A percentile compares a stretch with the other conserved stretches of the same genome.
Evolutionary conservation across 1,140 invertebrate genomes (phyloP).

Genomic region (Drosophila kurseongensis): DNA sequence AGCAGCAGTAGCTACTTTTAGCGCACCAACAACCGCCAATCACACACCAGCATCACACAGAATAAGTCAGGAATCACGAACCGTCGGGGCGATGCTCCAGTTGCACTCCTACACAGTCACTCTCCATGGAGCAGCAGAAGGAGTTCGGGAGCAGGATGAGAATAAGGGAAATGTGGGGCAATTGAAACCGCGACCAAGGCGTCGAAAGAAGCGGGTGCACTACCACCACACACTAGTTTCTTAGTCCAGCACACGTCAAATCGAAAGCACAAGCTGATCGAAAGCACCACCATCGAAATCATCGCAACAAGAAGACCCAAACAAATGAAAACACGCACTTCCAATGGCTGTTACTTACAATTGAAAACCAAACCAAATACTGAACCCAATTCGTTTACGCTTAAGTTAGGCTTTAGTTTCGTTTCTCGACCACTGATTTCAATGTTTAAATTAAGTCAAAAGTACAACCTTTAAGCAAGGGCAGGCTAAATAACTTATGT

Average conservation of each 20-base stretch:
- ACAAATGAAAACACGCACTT: slow-evolving; percentile 62
- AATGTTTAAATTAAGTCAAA: slow-evolving; percentile 57
- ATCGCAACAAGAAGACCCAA: slow-evolving; percentile 10
- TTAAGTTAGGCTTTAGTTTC: slow-evolving; percentile 81
- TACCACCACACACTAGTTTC: slow-evolving; percentile 77
- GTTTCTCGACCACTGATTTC: slow-evolving; percentile 50
- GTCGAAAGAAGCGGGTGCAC: slow-evolving; percentile 66
- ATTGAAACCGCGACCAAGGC: slow-evolving; percentile 30
- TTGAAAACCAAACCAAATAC: slow-evolving; percentile 82
- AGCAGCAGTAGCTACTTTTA: slow-evolving; percentile 60
- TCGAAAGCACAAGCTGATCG: slow-evolving; percentile 27
- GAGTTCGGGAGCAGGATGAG: slow-evolving; percentile 12
- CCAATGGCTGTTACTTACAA: slow-evolving; percentile 77
- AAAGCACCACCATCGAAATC: slow-evolving; percentile 17
- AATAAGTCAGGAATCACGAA: slow-evolving; percentile 8
- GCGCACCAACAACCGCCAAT: slow-evolving; percentile 24
- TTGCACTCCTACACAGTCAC: slow-evolving; percentile 75
- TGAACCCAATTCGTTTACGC: slow-evolving; percentile 70
- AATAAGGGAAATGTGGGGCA: neutral
- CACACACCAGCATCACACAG: slow-evolving; percentile 50
- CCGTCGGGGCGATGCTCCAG: slow-evolving; percentile 35
- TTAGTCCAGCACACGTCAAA: slow-evolving; percentile 56
- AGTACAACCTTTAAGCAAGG: slow-evolving; percentile 36
- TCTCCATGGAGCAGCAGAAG: slow-evolving; percentile 46
- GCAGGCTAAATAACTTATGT: slow-evolving; percentile 57